Conservation (phyloP, 2,888 invertebrate species). For the Trachelus stipa region DNA sequence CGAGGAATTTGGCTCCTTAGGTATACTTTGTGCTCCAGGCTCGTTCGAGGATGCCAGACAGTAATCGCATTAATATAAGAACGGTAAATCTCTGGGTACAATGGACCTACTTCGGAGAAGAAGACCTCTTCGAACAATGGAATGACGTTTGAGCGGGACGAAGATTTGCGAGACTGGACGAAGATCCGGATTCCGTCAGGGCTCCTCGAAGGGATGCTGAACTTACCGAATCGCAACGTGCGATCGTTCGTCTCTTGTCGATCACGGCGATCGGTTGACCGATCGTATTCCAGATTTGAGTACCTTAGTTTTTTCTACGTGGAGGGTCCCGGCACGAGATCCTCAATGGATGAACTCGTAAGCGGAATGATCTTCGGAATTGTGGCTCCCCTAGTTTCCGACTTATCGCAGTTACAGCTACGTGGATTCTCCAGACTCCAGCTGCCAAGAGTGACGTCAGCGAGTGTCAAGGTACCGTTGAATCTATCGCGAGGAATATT, state of each 20-base stretch:
- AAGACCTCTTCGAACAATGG: slow-evolving; percentile 31
- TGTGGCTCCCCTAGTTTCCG: background rate
- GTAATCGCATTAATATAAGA: slow-evolving; percentile 62
- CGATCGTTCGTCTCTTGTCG: background rate
- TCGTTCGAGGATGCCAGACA: slow-evolving; percentile 34
- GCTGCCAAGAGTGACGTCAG: background rate
- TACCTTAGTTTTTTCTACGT: background rate
- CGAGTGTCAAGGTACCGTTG: background rate
- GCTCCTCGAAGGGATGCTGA: background rate
- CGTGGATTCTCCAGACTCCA: too few species aligned
- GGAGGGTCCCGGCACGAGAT: background rate
- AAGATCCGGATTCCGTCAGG: background rate
- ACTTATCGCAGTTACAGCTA: background rate
- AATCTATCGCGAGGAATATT: background rate
- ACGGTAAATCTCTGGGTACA: slow-evolving; percentile 55
- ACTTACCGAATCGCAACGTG: background rate
- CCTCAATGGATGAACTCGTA: background rate
- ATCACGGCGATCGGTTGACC: background rate
- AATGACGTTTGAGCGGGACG: background rate
- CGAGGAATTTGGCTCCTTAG: slow-evolving; percentile 17
- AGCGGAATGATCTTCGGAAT: background rate
- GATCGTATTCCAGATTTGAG: background rate
- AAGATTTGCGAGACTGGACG: background rate
- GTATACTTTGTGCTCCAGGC: slow-evolving; percentile 35
- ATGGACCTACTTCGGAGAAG: slow-evolving; percentile 33